Evolutionary conservation across 1,140 invertebrate species (phyloP), one percentile per base, ranked within the genome.

Genomic region (Pectinophora gossypiella): DNA sequence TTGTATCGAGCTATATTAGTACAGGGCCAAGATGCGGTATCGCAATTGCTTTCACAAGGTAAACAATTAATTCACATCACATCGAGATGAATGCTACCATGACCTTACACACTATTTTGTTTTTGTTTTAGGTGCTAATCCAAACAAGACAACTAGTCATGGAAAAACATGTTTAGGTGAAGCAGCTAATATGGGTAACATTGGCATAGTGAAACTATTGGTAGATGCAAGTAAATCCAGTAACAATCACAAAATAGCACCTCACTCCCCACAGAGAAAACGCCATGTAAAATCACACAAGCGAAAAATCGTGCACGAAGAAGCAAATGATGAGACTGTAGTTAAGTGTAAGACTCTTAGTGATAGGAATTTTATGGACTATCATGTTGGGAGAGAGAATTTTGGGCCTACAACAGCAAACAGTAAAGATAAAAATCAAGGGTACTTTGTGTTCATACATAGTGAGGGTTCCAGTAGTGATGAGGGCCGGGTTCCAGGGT

Each of bases 361-460:
- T 76, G 76, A 80, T 2, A 70, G 66, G 54, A 58, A 49, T 46
- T 61, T 67, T 9, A 73, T 61, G 59, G 66, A 68, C 20, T 51
- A 50, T 54, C 42, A 52, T 45, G 45, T 50, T 35, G 48, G 55
- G 42, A 43, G 53, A 48, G 56, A 64, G 43, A 45, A 48, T 51
- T 48, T 63, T 51, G 51, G 48, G 46, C 43, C 57, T 16, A 44
- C 18, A 32, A 42, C 52, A 64, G 27, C 16, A 47, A 58, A 53
- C 7, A 52, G 19, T 61, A 44, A 47, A 47, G 74, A 76, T 20
- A 71, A 68, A 52, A 87, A 87, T 60, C 76, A 81, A 35, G 84
- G 81, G 5, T 83, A 85, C 46, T 87, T 76, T 81, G 74, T 84
- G 9, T 72, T 84, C 44, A 76, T 76, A 63, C 78, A 85, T 50